A percentile compares a stretch with the other conserved stretches of the same genome.
phyloP scores from a whole-genome alignment of 2,888 invertebrate genomes.

The Chrysolina americana region DNA sequence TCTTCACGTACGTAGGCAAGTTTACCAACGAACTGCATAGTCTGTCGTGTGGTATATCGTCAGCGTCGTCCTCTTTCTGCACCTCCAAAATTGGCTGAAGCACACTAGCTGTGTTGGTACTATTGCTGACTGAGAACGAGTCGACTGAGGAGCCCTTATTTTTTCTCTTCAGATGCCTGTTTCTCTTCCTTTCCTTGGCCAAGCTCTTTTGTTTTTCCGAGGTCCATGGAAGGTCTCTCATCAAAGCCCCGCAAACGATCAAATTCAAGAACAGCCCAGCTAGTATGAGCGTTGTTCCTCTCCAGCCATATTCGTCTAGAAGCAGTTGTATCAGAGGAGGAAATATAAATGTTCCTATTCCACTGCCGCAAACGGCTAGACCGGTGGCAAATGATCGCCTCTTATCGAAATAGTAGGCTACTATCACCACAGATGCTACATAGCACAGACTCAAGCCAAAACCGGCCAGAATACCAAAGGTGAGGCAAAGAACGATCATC shows the following conservation, averaged over 20 bases:
- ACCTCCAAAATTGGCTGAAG: conserved; percentile 71
- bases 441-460: conserved; percentile 90
- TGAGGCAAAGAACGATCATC: conserved; percentile 84
- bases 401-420: conserved; percentile 92
- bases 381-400: conserved; percentile 89
- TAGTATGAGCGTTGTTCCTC: conserved; percentile 85
- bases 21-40: conserved; percentile 86
- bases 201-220: conserved; percentile 75
- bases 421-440: conserved; percentile 91
- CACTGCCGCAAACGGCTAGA: conserved; percentile 88
- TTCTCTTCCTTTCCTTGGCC: conserved; percentile 76
- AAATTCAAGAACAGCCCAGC: conserved; percentile 87
- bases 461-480: conserved; percentile 88
- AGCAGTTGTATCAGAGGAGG: conserved; percentile 84
- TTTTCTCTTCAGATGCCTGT: conserved; percentile 73
- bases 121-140: conserved; percentile 80
- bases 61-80: conserved; percentile 53
- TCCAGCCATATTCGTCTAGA: conserved; percentile 85
- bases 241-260: conserved; percentile 85
- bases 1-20: conserved; percentile 86
- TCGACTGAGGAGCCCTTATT: conserved; percentile 77
- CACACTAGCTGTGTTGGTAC: conserved; percentile 76
- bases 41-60: conserved; percentile 68
- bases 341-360: conserved; percentile 90
- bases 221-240: conserved; percentile 83